These are phyloP conservation scores for Macroglossus sobrinus DNA, from an alignment of 2,113 vertebrate genomes.

Conservation along the genomic window DNA sequence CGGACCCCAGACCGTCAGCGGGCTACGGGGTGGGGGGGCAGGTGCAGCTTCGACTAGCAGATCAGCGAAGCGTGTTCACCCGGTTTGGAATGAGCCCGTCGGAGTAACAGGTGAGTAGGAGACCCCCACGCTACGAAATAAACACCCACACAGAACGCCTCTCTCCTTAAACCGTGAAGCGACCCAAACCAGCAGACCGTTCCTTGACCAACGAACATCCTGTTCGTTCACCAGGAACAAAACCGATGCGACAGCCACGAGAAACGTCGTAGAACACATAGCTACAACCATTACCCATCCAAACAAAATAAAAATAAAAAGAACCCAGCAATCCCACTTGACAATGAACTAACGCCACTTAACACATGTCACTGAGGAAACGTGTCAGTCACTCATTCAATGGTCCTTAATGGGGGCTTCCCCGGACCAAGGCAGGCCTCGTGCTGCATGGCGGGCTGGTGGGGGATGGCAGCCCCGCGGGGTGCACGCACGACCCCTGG, in stretches of 20 bases:
- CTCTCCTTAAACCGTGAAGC: too few relatives aligned
- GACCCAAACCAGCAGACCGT: background rate
- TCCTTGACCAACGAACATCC: background rate
- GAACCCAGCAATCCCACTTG: background rate
- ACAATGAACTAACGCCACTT: background rate
- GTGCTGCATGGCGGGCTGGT: fast-evolving
- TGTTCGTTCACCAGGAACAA: background rate
- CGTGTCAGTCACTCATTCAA: background rate
- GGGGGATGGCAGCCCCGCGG: fast-evolving
- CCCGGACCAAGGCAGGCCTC: background rate
- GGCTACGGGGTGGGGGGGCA: fast-evolving
- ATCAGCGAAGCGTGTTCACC: background rate
- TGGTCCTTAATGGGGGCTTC: background rate
- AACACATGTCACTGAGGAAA: background rate
- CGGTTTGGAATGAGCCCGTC: background rate
- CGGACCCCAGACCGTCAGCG: background rate
- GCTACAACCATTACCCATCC: background rate
- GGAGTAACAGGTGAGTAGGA: fast-evolving
- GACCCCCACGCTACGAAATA: background rate
- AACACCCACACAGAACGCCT: background rate
- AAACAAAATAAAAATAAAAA: background rate
- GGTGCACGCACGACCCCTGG: fast-evolving
- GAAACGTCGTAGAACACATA: background rate
- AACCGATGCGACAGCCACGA: background rate
- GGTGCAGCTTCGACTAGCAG: background rate